These are phyloP conservation scores for Megaptera novaeangliae DNA, from an alignment of 2,113 vertebrate genomes.

Conservation along the genomic window DNA sequence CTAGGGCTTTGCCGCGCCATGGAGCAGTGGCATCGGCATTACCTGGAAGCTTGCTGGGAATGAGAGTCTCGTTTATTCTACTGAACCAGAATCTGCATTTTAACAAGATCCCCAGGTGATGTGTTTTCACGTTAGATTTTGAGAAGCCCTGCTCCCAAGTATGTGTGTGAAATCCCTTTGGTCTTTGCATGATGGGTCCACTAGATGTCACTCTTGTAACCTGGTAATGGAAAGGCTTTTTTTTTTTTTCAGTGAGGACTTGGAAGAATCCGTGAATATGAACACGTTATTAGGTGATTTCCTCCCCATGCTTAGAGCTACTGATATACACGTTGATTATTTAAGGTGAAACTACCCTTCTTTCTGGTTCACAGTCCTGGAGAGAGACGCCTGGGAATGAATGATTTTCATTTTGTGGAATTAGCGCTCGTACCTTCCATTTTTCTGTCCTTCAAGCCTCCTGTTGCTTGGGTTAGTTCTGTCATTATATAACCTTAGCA, in stretches of 20 bases:
- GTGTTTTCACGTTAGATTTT: constrained; percentile 7
- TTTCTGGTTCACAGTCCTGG: background rate
- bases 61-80: background rate
- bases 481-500: constrained; percentile 55
- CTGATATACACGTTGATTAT: constrained; percentile 46
- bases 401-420: constrained; percentile 19
- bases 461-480: background rate
- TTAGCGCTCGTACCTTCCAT: background rate
- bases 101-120: background rate
- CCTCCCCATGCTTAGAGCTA: constrained; percentile 33
- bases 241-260: background rate
- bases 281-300: constrained; percentile 56
- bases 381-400: background rate
- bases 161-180: background rate
- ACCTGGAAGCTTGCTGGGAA: background rate
- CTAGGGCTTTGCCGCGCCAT: background rate
- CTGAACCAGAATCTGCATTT: background rate
- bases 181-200: constrained; percentile 69
- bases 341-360: constrained; percentile 47
- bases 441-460: background rate
- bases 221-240: constrained; percentile 62
- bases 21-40: background rate
- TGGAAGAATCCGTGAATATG: background rate
- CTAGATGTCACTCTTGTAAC: constrained; percentile 86
- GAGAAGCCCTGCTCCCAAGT: background rate